Evolutionary conservation across 2,113 vertebrate genomes (phyloP).

Genomic region (Pedionomus torquatus): DNA sequence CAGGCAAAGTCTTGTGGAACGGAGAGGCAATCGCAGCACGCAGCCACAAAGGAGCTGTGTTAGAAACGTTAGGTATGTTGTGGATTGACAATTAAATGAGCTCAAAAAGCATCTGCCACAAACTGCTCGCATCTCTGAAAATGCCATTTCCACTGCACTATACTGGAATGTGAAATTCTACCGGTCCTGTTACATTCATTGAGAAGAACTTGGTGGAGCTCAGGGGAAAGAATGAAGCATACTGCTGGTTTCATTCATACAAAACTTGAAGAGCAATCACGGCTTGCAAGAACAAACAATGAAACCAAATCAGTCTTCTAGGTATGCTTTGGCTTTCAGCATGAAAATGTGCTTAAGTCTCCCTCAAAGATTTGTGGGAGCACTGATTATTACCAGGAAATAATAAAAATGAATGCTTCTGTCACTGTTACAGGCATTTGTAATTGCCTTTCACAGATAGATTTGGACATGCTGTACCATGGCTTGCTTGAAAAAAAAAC

Average conservation of each 20-base stretch:
- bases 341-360: conserved; percentile 16
- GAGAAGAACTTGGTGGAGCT: conserved; percentile 66
- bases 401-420: conserved; percentile 6
- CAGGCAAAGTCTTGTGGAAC: neutral
- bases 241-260: conserved; percentile 33
- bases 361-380: conserved; percentile 6
- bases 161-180: conserved; percentile 67
- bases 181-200: conserved; percentile 52
- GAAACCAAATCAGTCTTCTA: conserved; percentile 35
- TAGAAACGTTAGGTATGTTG: neutral
- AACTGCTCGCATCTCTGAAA: conserved; percentile 60
- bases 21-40: neutral
- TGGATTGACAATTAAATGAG: neutral
- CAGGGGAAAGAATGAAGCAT: conserved; percentile 53
- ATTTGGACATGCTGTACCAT: neutral
- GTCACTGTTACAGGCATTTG: neutral
- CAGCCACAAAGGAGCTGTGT: neutral
- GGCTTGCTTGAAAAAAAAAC: neutral
- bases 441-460: neutral
- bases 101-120: conserved; percentile 49
- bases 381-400: neutral
- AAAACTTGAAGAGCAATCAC: neutral
- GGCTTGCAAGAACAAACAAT: neutral
- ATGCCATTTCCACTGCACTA: conserved; percentile 54
- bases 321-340: conserved; percentile 19